A percentile compares a stretch with the other conserved stretches of the same genome.
Evolutionary conservation across 2,888 invertebrate genomes (phyloP).

Genomic region (Flabesymbios commensalis): DNA sequence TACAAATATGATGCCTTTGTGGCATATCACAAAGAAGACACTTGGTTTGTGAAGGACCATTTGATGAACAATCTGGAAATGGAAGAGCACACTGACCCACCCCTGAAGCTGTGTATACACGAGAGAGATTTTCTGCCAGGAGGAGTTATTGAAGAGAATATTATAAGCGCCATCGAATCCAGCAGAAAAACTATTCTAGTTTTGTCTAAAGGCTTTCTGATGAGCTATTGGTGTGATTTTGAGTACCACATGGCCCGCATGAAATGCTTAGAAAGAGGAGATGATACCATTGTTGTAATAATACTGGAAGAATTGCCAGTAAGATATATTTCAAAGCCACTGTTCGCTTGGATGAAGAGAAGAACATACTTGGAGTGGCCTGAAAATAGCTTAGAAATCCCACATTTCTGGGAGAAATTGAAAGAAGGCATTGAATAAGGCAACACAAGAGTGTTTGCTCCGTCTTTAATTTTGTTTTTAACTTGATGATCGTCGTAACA

Average conservation of each 20-base stretch:
- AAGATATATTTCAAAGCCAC: too few species aligned
- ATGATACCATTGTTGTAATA: neutral
- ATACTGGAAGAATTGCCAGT: too few species aligned
- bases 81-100: neutral
- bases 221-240: neutral
- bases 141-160: neutral
- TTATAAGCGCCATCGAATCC: neutral
- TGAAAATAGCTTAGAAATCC: too few species aligned
- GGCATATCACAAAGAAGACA: neutral
- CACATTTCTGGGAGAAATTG: too few species aligned
- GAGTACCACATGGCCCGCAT: neutral
- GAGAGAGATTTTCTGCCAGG: neutral
- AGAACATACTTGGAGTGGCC: too few species aligned
- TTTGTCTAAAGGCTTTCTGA: neutral
- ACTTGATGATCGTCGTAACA: too few species aligned
- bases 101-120: neutral
- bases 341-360: too few species aligned
- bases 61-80: neutral
- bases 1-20: neutral
- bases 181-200: neutral
- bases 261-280: neutral
- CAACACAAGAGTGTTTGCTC: too few species aligned
- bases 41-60: neutral
- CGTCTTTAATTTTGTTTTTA: too few species aligned
- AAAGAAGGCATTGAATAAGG: too few species aligned